Conservation (phyloP, 2,113 vertebrate genomes). For the Rhinoderma darwinii region DNA sequence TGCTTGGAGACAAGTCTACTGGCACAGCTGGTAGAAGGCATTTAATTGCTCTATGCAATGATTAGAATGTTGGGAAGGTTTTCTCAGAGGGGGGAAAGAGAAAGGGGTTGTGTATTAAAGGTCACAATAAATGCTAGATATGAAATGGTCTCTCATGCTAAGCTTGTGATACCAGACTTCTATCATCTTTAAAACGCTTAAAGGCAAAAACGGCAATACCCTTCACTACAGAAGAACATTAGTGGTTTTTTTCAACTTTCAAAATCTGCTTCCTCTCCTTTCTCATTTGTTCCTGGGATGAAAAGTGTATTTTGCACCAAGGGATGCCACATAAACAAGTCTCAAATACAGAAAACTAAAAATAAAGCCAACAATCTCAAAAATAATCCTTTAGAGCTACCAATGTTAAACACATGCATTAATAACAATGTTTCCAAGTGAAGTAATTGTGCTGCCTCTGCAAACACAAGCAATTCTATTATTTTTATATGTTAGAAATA, state of each 20-base stretch:
- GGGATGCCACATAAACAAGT: slow-evolving; percentile 48
- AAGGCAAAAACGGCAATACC: slow-evolving; percentile 47
- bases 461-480: neutral
- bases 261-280: slow-evolving; percentile 47
- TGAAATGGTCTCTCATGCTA: slow-evolving; percentile 54
- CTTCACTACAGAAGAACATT: slow-evolving; percentile 43
- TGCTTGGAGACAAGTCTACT: slow-evolving; percentile 62
- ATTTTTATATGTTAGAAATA: neutral
- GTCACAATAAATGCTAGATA: slow-evolving; percentile 65
- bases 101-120: slow-evolving; percentile 65
- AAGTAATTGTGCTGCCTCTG: neutral
- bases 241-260: slow-evolving; percentile 48
- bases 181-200: slow-evolving; percentile 42
- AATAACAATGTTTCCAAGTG: neutral
- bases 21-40: slow-evolving; percentile 67
- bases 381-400: neutral
- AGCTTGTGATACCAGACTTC: slow-evolving; percentile 46
- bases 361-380: slow-evolving; percentile 9
- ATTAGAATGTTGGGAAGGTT: slow-evolving; percentile 64
- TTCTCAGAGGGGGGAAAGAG: slow-evolving; percentile 63
- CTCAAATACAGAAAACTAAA: neutral
- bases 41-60: slow-evolving; percentile 68
- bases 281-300: slow-evolving; percentile 52
- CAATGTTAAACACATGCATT: neutral
- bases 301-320: slow-evolving; percentile 44